These are phyloP conservation scores for Ceratitis capitata DNA, from an alignment of 1,140 invertebrate genomes.

Conservation along the genomic window DNA sequence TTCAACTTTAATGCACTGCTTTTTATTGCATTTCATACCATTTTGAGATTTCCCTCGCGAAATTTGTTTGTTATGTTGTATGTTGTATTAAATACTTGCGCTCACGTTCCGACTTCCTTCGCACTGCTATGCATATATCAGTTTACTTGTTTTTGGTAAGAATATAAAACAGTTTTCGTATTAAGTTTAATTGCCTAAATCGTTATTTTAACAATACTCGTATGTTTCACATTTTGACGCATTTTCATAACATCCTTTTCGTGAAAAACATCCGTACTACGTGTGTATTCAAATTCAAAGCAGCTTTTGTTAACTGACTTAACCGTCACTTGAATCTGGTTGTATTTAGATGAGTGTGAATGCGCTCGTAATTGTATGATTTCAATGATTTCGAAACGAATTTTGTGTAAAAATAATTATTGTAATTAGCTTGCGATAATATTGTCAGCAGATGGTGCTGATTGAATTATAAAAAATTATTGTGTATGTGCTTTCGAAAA, in stretches of 20 bases:
- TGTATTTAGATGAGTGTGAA: not conserved
- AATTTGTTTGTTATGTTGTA: not conserved
- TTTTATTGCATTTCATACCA: slow-evolving; percentile 44
- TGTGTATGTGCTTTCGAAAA: not conserved
- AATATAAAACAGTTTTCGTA: not conserved
- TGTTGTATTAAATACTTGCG: not conserved
- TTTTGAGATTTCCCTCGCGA: not conserved
- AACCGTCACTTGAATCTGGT: slow-evolving; percentile 46
- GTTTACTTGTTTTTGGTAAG: not conserved
- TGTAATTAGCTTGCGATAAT: not conserved
- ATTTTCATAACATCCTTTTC: too few relatives aligned
- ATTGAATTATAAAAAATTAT: slow-evolving; percentile 28
- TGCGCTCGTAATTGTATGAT: not conserved
- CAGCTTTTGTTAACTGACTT: slow-evolving; percentile 41
- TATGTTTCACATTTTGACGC: not conserved
- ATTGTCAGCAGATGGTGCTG: not conserved
- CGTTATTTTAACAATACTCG: not conserved
- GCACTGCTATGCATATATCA: not conserved
- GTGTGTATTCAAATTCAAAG: slow-evolving; percentile 36
- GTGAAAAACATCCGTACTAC: not conserved
- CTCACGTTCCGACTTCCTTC: not conserved
- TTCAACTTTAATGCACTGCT: slow-evolving; percentile 6
- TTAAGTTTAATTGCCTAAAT: slow-evolving; percentile 30
- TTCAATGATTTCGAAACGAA: not conserved
- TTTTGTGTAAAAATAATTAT: slow-evolving; percentile 28